Base-by-base conservation (phyloP, 2,888 invertebrate species). In the Apodemia duryi region DNA sequence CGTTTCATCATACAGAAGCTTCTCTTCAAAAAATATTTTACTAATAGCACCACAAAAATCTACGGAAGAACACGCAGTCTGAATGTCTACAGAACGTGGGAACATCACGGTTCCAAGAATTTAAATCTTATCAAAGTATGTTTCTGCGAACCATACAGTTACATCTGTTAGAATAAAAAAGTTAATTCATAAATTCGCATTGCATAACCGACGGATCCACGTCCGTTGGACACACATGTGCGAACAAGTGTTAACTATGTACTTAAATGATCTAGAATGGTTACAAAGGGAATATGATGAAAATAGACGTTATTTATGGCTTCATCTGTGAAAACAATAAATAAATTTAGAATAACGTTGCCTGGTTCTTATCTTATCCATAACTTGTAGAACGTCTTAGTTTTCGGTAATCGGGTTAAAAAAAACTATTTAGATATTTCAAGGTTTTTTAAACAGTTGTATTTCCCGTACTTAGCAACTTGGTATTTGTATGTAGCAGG, bases 181-280 rank as follows among this genome's bases (percentile, higher is more conserved):
- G 68, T 71, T 68, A 71, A 75, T 76, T 75, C 75, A 75, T 74
- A 72, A 76, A 75, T 75, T 74, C 74, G 74, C 72, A 70, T 73
- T 74, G 67, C 72, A 71, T 72, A 71, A 63, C 54, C 54, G 29
- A 68, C 65, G 35, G 64, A 69, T 68, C 61, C 67, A 63, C 49
- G 57, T 66, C 65, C 65, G 67, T 66, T 66, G 63, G 63, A 63
- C 29, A 32, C 66, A 68, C 63, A 68, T 69, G 51, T 64, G 63
- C 21, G 52, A 63, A 65, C 66, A 65, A 62, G 65, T 63, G 43
- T 64, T 63, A 41, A 29, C 61, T 43, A 65, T 62, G 35, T 29
- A 62, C 41, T 32, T 32, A 46, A 63, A n/a, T 64, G 54, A 57
- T 43, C 57, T 41, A 64, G 57, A 52, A 52, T 52, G 52, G 38